These are phyloP conservation scores for Alosa sapidissima DNA, from an alignment of 2,797 vertebrate genomes.

Conservation along the genomic window DNA sequence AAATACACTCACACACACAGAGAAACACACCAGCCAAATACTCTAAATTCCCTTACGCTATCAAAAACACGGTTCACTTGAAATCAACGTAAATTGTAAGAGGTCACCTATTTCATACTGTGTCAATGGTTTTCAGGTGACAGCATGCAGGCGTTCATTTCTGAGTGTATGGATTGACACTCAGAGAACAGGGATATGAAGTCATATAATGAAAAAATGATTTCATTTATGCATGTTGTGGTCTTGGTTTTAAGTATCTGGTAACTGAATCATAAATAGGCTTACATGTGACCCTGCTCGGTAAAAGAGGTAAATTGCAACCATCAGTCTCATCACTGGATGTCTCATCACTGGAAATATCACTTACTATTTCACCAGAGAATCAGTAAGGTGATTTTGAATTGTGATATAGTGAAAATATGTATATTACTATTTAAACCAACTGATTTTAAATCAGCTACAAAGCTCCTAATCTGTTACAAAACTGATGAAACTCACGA, in stretches of 20 bases:
- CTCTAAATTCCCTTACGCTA: neutral
- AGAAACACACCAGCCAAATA: neutral
- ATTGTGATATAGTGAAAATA: neutral
- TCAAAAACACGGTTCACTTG: neutral
- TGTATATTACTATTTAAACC: neutral
- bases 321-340: too few relatives aligned
- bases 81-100: neutral
- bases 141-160: neutral
- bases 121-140: neutral
- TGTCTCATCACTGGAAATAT: too few relatives aligned
- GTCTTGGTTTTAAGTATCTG: neutral
- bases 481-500: neutral
- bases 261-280: too few relatives aligned
- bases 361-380: neutral
- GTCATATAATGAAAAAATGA: neutral
- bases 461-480: neutral
- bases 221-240: neutral
- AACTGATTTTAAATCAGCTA: neutral
- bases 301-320: too few relatives aligned
- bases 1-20: neutral
- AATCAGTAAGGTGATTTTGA: neutral
- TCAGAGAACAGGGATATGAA: neutral
- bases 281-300: too few relatives aligned
- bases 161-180: neutral
- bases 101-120: slow-evolving; percentile 5